Percentiles rank a stretch among this genome's conserved stretches.
These are phyloP conservation scores for Amphimallon solstitiale DNA, from an alignment of 2,888 invertebrate species.

Conservation along the genomic window DNA sequence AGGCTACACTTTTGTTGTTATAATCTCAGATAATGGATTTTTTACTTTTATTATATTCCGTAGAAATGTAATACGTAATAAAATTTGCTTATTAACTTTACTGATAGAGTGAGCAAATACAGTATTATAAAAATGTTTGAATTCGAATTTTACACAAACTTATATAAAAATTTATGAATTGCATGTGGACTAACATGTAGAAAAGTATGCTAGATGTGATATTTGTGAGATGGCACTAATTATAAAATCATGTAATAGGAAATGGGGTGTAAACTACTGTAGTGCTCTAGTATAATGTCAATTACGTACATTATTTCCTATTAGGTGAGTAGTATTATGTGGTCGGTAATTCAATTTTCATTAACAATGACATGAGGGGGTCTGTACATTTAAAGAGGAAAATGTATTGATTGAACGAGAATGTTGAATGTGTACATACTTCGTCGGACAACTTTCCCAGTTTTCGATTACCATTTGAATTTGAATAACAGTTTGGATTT, in stretches of 20 bases:
- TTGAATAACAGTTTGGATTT: slow-evolving; percentile 23
- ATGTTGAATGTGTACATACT: neutral
- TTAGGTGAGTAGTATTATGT: slow-evolving; percentile 23
- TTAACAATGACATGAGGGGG: slow-evolving; percentile 26
- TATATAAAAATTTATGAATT: no score
- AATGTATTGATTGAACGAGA: slow-evolving; percentile 10
- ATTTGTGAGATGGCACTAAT: no score
- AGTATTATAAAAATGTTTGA: no score
- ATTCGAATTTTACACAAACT: no score
- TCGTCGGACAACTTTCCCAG: slow-evolving; percentile 1
- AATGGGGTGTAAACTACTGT: neutral
- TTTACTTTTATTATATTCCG: no score
- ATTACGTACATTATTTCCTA: slow-evolving; percentile 27
- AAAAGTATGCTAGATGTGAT: neutral
- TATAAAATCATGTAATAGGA: neutral
- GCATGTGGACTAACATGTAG: neutral
- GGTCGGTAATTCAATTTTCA: slow-evolving; percentile 31
- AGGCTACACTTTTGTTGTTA: no score
- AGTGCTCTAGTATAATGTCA: neutral
- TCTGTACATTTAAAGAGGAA: slow-evolving; percentile 18
- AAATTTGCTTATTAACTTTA: no score
- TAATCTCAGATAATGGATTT: no score
- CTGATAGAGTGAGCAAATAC: no score
- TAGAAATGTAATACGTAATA: no score
- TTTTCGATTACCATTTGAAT: slow-evolving; percentile 22